These are phyloP conservation scores for Corythoichthys intestinalis DNA, from an alignment of 2,113 vertebrate genomes.

Conservation along the genomic window DNA sequence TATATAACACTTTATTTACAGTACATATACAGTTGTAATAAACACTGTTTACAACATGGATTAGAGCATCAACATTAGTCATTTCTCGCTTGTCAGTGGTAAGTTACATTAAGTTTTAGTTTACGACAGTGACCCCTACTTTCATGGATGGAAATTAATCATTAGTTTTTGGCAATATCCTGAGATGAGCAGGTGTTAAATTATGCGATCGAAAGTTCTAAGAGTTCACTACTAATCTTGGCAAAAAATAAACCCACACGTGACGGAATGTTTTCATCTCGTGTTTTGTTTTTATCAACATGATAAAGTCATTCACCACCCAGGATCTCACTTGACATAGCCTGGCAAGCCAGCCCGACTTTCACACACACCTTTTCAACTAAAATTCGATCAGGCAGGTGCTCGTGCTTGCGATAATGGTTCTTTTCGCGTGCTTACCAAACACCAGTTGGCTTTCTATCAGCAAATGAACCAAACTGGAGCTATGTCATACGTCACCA, in stretches of 20 bases:
- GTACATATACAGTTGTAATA: conserved; percentile 9
- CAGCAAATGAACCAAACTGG: too few relatives aligned
- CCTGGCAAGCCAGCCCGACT: too few relatives aligned
- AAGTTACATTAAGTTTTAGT: conserved; percentile 1
- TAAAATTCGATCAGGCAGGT: too few relatives aligned
- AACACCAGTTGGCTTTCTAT: too few relatives aligned
- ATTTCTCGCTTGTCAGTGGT: neutral
- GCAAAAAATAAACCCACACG: conserved; percentile 3
- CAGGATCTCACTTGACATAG: neutral
- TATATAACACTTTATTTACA: conserved; percentile 49
- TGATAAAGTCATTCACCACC: conserved; percentile 53
- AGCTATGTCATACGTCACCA: too few relatives aligned
- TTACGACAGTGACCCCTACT: neutral
- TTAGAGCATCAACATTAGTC: conserved; percentile 22
- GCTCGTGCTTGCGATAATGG: too few relatives aligned
- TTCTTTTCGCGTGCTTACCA: too few relatives aligned
- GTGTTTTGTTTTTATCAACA: conserved; percentile 58
- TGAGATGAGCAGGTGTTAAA: neutral
- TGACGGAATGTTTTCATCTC: neutral
- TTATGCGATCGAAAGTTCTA: neutral
- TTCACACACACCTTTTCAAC: too few relatives aligned
- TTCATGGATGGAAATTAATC: neutral
- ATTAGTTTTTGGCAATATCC: conserved; percentile 6
- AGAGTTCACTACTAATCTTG: conserved; percentile 22
- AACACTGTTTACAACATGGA: conserved; percentile 15